Base-by-base conservation (phyloP, 2,888 invertebrate genomes). In the Asteroscopus sphinx region DNA sequence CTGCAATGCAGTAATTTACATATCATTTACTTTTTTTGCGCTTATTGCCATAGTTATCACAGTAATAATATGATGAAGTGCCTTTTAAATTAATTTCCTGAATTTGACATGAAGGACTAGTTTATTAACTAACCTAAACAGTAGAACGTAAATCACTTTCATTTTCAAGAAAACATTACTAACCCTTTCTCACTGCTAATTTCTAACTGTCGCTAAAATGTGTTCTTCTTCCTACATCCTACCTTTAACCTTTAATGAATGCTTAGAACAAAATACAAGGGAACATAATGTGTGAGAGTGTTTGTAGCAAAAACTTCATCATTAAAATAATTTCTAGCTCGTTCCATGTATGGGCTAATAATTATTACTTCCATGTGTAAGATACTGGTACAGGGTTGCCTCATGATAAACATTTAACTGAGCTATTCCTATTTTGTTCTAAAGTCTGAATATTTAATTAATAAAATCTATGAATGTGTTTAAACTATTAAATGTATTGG, bases 11-110 rank as follows among this genome's bases (percentile, higher is more conserved):
- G 59, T 61, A 61, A 62, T 60, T 59, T 61, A 65, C 63, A 59
- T 68, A 44, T 56, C 73, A 75, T 77, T 58, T 64, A 70, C 74
- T 67, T 68, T 46, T 69, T 63, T 68, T 71, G 60, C 58, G 81
- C 84, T 81, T 80, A 32, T 63, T 68, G 48, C 54, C 46, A 60
- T 64, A 47, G 52, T 58, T 65, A 59, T 70, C 74, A 74, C 61
- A 61, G 45, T 64, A 72, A 61, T 67, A 72, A 73, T 52, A 62
- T 57, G 39, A 61, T 21, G 21, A 21, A 55, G 54, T 61, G 60
- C 62, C 70, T 68, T 54, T 65, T 60, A 54, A 73, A 70, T 47
- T 60, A 17, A 13, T 46, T 30, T 28, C 11, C 28, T 28, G 9
- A 3, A 28, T 9, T 9, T 28, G 11, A 28, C 11, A 11, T 28